phyloP scores from a whole-genome alignment of 2,113 vertebrate species.

The Lynx canadensis region DNA sequence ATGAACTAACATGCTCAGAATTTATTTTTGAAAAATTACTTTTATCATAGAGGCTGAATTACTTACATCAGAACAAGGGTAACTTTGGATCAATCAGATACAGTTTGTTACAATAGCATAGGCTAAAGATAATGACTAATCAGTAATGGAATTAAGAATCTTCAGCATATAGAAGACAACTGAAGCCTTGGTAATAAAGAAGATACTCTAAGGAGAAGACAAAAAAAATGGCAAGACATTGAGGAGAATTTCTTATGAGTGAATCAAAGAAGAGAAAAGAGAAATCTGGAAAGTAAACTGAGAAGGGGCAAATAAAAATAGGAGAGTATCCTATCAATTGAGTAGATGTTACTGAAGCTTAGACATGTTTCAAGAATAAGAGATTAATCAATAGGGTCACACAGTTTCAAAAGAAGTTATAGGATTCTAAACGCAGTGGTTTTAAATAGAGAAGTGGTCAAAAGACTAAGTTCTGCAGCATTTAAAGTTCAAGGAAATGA shows the following conservation, averaged over 20 bases:
- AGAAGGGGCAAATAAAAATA: not conserved
- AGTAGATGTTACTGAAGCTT: not conserved
- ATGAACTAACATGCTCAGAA: not conserved
- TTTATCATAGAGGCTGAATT: not conserved
- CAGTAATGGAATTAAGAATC: not conserved
- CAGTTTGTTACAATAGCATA: not conserved
- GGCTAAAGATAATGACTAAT: not conserved
- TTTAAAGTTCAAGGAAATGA: not conserved
- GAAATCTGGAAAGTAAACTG: not conserved
- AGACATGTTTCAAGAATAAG: not conserved
- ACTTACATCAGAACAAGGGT: not conserved
- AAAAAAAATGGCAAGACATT: not conserved
- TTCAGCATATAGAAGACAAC: not conserved
- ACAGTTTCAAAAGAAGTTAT: not conserved
- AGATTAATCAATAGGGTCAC: not conserved
- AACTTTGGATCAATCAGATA: not conserved
- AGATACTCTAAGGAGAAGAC: not conserved
- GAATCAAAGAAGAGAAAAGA: constrained; percentile 3
- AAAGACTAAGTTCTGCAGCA: not conserved
- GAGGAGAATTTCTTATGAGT: not conserved
- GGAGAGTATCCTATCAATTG: not conserved
- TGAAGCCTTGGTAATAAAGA: not conserved
- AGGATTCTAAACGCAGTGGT: not conserved
- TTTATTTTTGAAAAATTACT: constrained; percentile 10
- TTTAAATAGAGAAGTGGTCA: not conserved